Base-by-base conservation (phyloP, 2,888 invertebrate genomes). In the Barypeithes pellucidus region DNA sequence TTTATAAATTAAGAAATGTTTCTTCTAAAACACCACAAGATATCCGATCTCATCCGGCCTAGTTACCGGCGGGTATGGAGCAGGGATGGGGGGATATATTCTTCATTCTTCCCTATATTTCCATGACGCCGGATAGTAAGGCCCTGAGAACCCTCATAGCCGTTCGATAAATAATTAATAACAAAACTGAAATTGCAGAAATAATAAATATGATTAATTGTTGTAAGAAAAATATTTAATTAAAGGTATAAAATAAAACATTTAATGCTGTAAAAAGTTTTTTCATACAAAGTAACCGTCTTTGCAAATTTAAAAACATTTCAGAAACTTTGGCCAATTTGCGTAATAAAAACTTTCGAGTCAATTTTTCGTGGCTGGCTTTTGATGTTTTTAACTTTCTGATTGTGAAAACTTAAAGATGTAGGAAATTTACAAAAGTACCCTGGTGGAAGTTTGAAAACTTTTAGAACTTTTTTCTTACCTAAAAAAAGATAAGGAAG, bases 341-440 rank as follows among this genome's bases (percentile, higher is more conserved):
- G 52, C 63, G 65, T 70, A 70, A 70, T 70, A 66, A 72, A 66
- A 72, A 66, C 60, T 72, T 61, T 45, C 47, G 66, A 66, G 72
- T 72, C 72, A 72, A 72, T 72, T 72, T 72, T 72, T 72, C 72
- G 60, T 72, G 66, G 65, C 65, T 52, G 66, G 36, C 65, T 70
- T 47, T 24, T 70, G 70, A 65, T 70, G 70, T 70, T 65, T 70
- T 70, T 65, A 70, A 70, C 70, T 70, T 70, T 70, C 63, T 70
- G 70, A 70, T 65, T 63, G 70, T 70, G 52, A 45, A 67, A 72
- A 72, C 72, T 72, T 43, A 47, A 43, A 62, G 72, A 72, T 67
- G 67, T 67, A 67, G 67, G 61, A 54, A 72, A 72, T 72, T 72
- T 67, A 60, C 67, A 61, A 66, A 67, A 54, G 66, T 72, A 72